Evolutionary conservation across 2,888 invertebrate species (phyloP), one percentile per base, ranked within the genome.

Genomic region (Clunio marinus): DNA sequence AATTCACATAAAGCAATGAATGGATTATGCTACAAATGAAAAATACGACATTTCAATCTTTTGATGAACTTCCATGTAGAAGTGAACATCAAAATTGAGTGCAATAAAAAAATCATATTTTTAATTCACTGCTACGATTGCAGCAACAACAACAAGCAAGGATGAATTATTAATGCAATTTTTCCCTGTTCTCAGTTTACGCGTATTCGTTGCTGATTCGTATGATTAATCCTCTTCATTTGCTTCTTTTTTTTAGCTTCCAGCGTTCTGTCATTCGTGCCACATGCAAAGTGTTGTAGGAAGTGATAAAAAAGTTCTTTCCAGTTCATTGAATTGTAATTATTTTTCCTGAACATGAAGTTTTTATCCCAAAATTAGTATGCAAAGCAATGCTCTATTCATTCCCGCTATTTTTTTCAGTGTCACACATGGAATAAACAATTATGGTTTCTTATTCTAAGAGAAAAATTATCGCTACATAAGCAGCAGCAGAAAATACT

Each of bases 281-380:
- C 41, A 41, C 15, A 10, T 10, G 32, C 5, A 32, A 10, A 32
- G 32, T 32, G 32, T 32, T n/a, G n/a, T n/a, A n/a, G 13, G 3
- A 10, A n/a, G n/a, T n/a, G n/a, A n/a, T n/a, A 22, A 20, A 37
- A 60, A n/a, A 24, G 17, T 60, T 37, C 41, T 15, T 41, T 41
- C 10, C 37, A 60, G 60, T 60, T 60, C 60, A 60, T 60, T 60
- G 60, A 60, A 41, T 60, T 60, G 60, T 60, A 60, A 60, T 60
- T 60, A 60, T 60, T 60, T 41, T 32, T 35, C 22, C 22, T 51
- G 17, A 17, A 7, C 10, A 22, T 51, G 51, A 51, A 41, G 10
- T 41, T 41, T 41, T 41, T 15, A 10, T 10, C 10, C 41, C 4
- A 13, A 15, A 15, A 41, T 41, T 41, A 41, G 10, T 41, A 51